These are phyloP conservation scores for Ceratina calcarata DNA, from an alignment of 1,140 invertebrate species.

Conservation along the genomic window DNA sequence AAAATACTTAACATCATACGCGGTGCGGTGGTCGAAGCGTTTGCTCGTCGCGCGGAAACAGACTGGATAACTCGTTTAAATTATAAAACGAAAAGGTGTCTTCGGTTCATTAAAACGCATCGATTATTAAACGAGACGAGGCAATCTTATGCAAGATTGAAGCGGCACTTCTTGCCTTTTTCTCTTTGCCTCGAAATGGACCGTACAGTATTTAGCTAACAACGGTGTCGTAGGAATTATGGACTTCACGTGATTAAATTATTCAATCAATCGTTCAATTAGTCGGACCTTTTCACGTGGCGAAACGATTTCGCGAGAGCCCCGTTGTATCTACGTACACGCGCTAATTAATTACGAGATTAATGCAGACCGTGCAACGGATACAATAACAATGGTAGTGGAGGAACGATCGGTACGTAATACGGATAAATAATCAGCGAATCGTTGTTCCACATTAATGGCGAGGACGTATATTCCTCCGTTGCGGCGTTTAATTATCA, in stretches of 20 bases:
- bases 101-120: no score
- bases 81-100: not conserved
- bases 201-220: constrained; percentile 22
- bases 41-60: no score
- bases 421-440: not conserved
- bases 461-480: not conserved
- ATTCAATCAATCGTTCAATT: constrained; percentile 48
- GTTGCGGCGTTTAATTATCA: constrained; percentile 16
- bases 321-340: not conserved
- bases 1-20: not conserved
- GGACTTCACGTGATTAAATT: constrained; percentile 39
- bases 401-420: not conserved
- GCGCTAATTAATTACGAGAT: constrained; percentile 51
- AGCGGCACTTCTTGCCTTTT: no score
- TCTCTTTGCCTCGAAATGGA: constrained; percentile 26
- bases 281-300: constrained; percentile 29
- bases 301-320: not conserved
- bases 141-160: no score
- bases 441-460: not conserved
- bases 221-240: constrained; percentile 25
- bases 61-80: not conserved
- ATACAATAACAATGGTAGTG: not conserved
- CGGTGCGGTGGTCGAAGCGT: not conserved
- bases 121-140: no score
- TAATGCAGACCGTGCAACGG: constrained; percentile 16